phyloP scores from a whole-genome alignment of 2,888 invertebrate species.

The Blera fallax region DNA sequence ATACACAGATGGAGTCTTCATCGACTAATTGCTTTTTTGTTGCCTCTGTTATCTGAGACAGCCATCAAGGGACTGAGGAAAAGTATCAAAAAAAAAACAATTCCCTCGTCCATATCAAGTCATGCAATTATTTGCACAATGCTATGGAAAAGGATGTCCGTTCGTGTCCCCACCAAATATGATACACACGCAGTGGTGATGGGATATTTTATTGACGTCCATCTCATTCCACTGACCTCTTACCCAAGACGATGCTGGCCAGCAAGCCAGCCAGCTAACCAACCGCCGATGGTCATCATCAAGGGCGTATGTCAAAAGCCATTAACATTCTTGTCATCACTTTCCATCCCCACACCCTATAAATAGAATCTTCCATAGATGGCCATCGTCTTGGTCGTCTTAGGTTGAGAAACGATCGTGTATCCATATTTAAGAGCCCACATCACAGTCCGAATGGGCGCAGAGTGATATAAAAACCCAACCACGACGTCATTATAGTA shows the following conservation, averaged over 20 bases:
- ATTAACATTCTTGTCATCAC: conserved; percentile 78
- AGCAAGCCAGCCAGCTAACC: conserved; percentile 4
- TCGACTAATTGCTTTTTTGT: conserved; percentile 53
- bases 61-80: background rate
- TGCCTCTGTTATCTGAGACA: background rate
- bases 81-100: background rate
- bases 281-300: conserved; percentile 63
- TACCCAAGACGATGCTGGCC: background rate
- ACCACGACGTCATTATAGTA: conserved; percentile 60
- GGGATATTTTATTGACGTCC: background rate
- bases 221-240: conserved; percentile 54
- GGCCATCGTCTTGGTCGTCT: background rate
- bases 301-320: conserved; percentile 76
- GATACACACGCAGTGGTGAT: conserved; percentile 12
- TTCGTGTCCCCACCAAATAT: conserved; percentile 6
- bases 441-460: conserved; percentile 34
- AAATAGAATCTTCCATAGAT: conserved; percentile 62
- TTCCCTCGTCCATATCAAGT: conserved; percentile 43
- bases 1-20: background rate
- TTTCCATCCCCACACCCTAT: conserved; percentile 74
- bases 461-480: conserved; percentile 30
- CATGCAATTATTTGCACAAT: conserved; percentile 65
- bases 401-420: conserved; percentile 13
- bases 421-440: conserved; percentile 52
- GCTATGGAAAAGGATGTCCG: conserved; percentile 22